Evolutionary conservation across 2,113 vertebrate genomes (phyloP), one percentile per base, ranked within the genome.

Genomic region (Synchiropus splendidus): DNA sequence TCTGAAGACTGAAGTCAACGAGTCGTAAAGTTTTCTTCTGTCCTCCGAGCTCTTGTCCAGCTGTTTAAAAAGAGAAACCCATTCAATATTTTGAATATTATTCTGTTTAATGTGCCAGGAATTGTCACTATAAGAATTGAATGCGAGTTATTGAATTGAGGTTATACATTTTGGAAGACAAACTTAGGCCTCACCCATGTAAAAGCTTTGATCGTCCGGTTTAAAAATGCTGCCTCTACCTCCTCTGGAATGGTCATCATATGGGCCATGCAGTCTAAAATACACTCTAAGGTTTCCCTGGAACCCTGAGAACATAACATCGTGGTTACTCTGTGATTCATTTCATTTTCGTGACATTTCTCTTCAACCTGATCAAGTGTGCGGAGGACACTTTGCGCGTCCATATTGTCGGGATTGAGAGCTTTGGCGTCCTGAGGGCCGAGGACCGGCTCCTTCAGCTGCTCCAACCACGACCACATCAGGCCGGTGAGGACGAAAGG

Each of bases 401-500:
- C 83, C 1, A n/a, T 35, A 36, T 50, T 51, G 12, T 81, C 54
- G 13, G 80, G 70, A 27, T 78, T 77, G 63, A 97, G 41, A 45
- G 74, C 49, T 44, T 83, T 77, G 39, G 88, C 48, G 13, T 90
- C 89, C 18, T 84, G 64, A 49, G 54, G 64, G 43, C 80, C 88
- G 77, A 99, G 64, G 48, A 90, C 46, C 0, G 95, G 93, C 54
- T 94, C 92, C 70, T 88, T 92, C 9, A 99, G 88, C 67, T 98
- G 94, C 65, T 95, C 95, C 36, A 99, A 76, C 94, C 95, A 99
- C 0, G 92, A 87, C 93, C 94, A 99, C 91, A 99, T 91, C 72
- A 99, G 86, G 39, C 83, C 85, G 42, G 87, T 85, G 18, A 99
- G 82, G 72, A 92, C 79, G 56, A 93, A 93, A 40, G 94, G 95